phyloP scores from a whole-genome alignment of 1,140 invertebrate genomes.

The Oryzaephilus surinamensis region DNA sequence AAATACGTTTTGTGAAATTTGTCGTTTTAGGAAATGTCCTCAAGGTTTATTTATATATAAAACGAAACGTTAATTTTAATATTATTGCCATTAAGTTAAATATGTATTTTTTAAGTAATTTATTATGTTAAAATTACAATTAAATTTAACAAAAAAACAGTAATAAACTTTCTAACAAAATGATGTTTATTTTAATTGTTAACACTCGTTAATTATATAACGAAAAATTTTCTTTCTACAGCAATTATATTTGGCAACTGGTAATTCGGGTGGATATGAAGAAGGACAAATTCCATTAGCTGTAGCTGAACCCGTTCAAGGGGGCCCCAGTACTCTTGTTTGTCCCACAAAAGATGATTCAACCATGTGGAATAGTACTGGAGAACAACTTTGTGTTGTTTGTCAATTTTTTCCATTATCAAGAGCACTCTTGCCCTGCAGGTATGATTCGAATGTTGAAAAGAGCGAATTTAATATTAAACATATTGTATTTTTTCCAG shows the following conservation, averaged over 20 bases:
- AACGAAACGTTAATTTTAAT: too few relatives aligned
- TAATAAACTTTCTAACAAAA: too few relatives aligned
- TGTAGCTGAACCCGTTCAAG: conserved; percentile 32
- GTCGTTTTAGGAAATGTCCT: too few relatives aligned
- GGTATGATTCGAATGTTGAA: conserved; percentile 20
- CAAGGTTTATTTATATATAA: too few relatives aligned
- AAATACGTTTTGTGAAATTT: too few relatives aligned
- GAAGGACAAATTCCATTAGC: conserved; percentile 29
- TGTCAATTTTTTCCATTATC: conserved; percentile 66
- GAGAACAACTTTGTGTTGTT: conserved; percentile 64
- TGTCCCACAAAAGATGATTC: conserved; percentile 29
- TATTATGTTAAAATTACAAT: too few relatives aligned
- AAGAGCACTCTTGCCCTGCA: conserved; percentile 67
- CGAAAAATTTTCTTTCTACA: conserved; percentile 41
- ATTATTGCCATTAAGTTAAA: too few relatives aligned
- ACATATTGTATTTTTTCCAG: too few relatives aligned
- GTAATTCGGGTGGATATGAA: conserved; percentile 50
- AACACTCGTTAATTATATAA: too few relatives aligned
- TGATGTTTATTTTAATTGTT: too few relatives aligned
- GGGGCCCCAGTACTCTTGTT: conserved; percentile 34
- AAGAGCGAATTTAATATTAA: neutral
- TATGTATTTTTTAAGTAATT: too few relatives aligned
- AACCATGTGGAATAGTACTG: conserved; percentile 41
- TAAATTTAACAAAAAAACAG: too few relatives aligned
- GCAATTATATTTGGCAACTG: conserved; percentile 65